phyloP scores from a whole-genome alignment of 2,888 invertebrate genomes.

The Endotricha flammealis region DNA sequence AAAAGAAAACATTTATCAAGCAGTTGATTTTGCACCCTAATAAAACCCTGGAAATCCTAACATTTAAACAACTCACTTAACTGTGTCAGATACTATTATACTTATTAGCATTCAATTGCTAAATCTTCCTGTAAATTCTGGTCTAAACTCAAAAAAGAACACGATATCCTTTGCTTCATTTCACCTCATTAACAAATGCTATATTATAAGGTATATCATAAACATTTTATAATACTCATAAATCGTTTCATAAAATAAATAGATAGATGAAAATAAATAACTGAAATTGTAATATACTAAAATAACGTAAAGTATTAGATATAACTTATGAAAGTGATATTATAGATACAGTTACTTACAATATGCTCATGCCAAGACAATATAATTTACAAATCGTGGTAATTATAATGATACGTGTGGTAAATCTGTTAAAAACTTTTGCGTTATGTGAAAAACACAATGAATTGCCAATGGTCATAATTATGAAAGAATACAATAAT shows the following conservation, averaged over 20 bases:
- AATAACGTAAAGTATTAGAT: constrained; percentile 24
- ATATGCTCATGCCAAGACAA: constrained; percentile 59
- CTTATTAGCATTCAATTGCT: background rate
- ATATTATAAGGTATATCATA: constrained; percentile 4
- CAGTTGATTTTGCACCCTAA: too few species aligned
- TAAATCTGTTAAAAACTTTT: constrained; percentile 20
- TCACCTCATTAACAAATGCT: too few species aligned
- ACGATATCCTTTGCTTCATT: background rate
- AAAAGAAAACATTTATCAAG: constrained; percentile 1
- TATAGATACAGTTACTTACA: constrained; percentile 27
- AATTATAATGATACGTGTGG: constrained; percentile 38
- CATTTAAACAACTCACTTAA: background rate
- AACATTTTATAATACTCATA: constrained; percentile 8
- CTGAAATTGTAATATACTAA: constrained; percentile 27
- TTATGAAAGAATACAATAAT: constrained; percentile 31
- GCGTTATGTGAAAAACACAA: constrained; percentile 34
- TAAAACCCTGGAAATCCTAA: background rate
- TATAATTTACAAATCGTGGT: constrained; percentile 52
- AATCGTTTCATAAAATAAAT: constrained; percentile 23
- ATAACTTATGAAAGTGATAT: constrained; percentile 31
- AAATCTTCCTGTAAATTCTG: too few species aligned
- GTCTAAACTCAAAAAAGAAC: too few species aligned
- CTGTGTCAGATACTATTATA: background rate
- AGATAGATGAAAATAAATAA: constrained; percentile 24
- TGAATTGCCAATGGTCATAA: constrained; percentile 44